phyloP scores from a whole-genome alignment of 1,140 invertebrate species.

The Physella acuta region DNA sequence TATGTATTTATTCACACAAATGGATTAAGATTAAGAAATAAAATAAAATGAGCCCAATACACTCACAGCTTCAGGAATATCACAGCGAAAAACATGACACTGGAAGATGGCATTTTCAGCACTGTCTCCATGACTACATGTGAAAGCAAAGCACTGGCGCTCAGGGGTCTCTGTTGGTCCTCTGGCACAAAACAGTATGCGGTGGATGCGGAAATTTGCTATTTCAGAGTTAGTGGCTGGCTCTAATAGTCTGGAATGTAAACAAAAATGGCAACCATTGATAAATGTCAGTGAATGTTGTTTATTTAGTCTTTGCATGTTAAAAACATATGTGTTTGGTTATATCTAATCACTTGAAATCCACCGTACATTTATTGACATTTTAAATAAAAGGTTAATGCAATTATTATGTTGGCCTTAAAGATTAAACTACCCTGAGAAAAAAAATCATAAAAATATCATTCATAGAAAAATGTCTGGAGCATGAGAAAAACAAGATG shows the following conservation, averaged over 20 bases:
- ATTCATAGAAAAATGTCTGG: no score
- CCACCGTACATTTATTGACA: no score
- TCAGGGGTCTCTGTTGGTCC: slow-evolving; percentile 82
- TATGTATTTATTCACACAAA: no score
- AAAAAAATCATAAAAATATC: no score
- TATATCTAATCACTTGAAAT: no score
- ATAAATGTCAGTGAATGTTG: no score
- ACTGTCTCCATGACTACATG: slow-evolving; percentile 87
- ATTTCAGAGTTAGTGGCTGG: slow-evolving; percentile 81
- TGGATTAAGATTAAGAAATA: background rate
- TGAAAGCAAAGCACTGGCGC: slow-evolving; percentile 93
- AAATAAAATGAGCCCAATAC: background rate
- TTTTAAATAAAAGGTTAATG: no score
- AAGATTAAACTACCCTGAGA: no score
- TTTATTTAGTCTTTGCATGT: no score
- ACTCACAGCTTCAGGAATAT: slow-evolving; percentile 96
- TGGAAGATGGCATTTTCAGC: slow-evolving; percentile 88
- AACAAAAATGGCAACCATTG: background rate
- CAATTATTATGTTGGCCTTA: no score
- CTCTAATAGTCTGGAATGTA: slow-evolving; percentile 80
- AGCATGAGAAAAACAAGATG: no score
- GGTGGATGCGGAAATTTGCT: slow-evolving; percentile 84
- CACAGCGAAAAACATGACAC: slow-evolving; percentile 95
- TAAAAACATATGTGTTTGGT: no score
- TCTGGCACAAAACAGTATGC: slow-evolving; percentile 92